Evolutionary conservation across 2,797 vertebrate species (phyloP).

Genomic region (Eupleurogrammus muticus): DNA sequence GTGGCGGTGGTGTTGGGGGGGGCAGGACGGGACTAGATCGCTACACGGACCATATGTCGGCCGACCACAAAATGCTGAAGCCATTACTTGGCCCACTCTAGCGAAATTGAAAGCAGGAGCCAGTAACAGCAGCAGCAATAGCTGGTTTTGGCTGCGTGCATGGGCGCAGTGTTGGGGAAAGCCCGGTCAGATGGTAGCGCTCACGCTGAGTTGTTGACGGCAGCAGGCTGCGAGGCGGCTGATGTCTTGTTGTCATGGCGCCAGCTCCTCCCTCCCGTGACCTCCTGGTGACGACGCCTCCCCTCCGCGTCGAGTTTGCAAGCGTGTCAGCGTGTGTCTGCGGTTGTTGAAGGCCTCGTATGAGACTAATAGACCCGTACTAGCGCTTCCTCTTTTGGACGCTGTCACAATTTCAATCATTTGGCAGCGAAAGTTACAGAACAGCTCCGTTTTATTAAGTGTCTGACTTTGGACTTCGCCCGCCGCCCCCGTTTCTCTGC

Average conservation of each 20-base stretch:
- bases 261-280: constrained; percentile 62
- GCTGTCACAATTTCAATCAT: constrained; percentile 8
- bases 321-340: constrained; percentile 54
- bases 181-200: constrained; percentile 76
- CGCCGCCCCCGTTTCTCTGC: background rate
- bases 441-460: constrained; percentile 1
- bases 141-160: constrained; percentile 71
- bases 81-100: constrained; percentile 78
- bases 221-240: constrained; percentile 65
- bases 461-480: background rate
- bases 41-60: constrained; percentile 80
- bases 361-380: constrained; percentile 9
- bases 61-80: constrained; percentile 80
- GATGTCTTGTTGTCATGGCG: constrained; percentile 71
- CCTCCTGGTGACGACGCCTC: constrained; percentile 57
- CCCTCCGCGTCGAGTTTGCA: constrained; percentile 48
- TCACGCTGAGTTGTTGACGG: constrained; percentile 77
- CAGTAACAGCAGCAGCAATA: constrained; percentile 71
- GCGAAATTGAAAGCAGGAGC: constrained; percentile 83
- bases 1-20: too few relatives aligned
- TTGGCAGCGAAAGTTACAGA: constrained; percentile 2
- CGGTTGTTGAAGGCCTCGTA: constrained; percentile 31
- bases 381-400: constrained; percentile 6
- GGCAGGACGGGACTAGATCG: constrained; percentile 45
- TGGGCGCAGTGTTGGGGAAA: constrained; percentile 65